Percentiles rank a stretch among this genome's conserved stretches.
phyloP scores from a whole-genome alignment of 2,797 vertebrate species.

The Sarcophilus harrisii region DNA sequence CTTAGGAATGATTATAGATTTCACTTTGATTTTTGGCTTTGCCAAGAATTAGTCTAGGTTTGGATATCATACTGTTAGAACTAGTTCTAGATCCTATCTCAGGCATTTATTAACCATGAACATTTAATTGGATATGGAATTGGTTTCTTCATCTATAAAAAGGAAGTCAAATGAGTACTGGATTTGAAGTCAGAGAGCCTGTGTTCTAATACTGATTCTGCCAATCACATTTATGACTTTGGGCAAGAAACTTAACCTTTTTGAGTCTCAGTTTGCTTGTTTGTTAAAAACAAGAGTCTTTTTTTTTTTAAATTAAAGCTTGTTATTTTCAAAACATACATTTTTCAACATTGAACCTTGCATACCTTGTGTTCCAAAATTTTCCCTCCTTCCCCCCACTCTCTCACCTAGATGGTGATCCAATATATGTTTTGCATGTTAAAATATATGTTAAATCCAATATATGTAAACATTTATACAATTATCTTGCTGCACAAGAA shows the following conservation, averaged over 20 bases:
- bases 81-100: neutral
- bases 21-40: neutral
- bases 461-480: no score
- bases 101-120: neutral
- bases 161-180: neutral
- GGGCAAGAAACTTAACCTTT: neutral
- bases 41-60: neutral
- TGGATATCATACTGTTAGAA: neutral
- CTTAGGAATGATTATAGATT: neutral
- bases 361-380: no score
- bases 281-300: neutral
- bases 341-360: no score
- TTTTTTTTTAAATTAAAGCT: neutral
- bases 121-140: neutral
- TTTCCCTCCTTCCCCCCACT: no score
- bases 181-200: neutral
- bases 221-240: neutral
- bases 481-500: no score
- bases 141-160: neutral
- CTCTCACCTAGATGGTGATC: no score
- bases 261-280: neutral
- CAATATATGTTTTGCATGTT: no score
- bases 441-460: no score
- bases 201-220: neutral
- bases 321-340: no score